A percentile compares a stretch with the other conserved stretches of the same genome.
Conservation (phyloP, 2,113 vertebrate genomes). For the Peromyscus maniculatus region DNA sequence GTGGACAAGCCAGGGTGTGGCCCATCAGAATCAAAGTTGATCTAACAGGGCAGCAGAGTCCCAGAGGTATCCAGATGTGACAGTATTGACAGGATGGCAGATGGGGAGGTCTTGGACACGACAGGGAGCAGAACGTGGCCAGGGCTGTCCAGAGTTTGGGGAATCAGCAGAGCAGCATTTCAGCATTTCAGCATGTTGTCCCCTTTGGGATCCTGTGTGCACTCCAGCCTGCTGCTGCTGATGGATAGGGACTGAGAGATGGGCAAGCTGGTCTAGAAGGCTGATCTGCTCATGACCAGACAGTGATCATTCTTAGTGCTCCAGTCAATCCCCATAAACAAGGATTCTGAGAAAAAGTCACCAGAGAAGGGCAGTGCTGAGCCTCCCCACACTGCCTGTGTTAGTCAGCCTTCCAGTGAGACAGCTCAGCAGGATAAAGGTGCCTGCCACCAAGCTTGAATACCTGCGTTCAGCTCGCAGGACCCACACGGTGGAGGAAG, state of each 20-base stretch:
- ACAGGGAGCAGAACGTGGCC: neutral
- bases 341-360: neutral
- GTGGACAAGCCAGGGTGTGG: neutral
- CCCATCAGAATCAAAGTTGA: neutral
- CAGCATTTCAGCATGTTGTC: neutral
- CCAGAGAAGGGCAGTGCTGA: neutral
- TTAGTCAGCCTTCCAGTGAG: neutral
- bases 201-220: neutral
- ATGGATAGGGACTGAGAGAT: neutral
- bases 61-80: neutral
- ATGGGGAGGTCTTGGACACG: neutral
- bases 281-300: neutral
- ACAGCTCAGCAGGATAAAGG: neutral
- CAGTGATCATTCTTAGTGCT: neutral
- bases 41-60: neutral
- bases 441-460: neutral
- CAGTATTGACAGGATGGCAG: no score
- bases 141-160: neutral
- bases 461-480: neutral
- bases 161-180: neutral
- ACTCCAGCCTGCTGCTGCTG: neutral
- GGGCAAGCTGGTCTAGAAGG: neutral
- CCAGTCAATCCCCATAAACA: neutral
- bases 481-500: neutral
- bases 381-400: neutral